Evolutionary conservation across 1,140 invertebrate genomes (phyloP).

Genomic region (Eriosoma lanigerum): DNA sequence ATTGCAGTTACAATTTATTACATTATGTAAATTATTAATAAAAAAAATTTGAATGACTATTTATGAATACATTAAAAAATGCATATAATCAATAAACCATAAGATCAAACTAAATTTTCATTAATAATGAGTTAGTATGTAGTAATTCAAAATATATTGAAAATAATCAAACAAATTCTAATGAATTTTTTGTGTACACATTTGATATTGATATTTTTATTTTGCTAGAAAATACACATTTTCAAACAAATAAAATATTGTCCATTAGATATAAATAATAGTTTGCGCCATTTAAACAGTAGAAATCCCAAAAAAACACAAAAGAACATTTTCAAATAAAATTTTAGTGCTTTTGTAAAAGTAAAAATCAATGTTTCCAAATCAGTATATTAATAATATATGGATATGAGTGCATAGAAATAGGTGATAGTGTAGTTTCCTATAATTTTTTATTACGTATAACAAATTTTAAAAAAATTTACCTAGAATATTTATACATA

Average conservation of each 20-base stretch:
- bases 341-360: not conserved
- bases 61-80: too few species aligned
- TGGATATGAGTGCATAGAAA: not conserved
- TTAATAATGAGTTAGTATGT: too few species aligned
- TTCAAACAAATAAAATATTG: not conserved
- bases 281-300: not conserved
- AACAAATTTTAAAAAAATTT: not conserved
- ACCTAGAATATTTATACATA: not conserved
- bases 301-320: slow-evolving; percentile 32
- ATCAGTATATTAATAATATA: too few species aligned
- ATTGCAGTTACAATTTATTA: too few species aligned
- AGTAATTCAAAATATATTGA: too few species aligned
- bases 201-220: not conserved
- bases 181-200: not conserved
- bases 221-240: not conserved
- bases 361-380: not conserved
- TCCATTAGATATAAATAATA: too few species aligned
- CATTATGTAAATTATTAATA: too few species aligned
- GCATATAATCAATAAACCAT: too few species aligned
- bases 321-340: not conserved
- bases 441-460: not conserved
- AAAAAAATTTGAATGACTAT: too few species aligned
- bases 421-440: not conserved
- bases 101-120: too few species aligned
- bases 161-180: too few species aligned